Evolutionary conservation across 2,113 vertebrate species (phyloP).

Genomic region (Brachirus orientalis): DNA sequence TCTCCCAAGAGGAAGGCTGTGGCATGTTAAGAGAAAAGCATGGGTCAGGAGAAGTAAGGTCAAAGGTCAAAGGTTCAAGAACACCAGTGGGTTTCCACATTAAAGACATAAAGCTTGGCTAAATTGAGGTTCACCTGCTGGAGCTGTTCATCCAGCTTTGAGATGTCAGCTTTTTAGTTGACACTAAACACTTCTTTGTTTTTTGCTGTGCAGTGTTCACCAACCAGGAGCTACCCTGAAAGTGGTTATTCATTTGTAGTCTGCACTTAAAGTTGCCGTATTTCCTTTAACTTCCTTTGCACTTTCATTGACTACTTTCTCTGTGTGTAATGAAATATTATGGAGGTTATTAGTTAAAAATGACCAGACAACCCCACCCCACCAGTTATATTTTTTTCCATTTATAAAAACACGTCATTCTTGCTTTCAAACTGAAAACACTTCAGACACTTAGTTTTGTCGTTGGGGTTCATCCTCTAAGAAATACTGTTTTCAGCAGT

Average conservation of each 20-base stretch:
- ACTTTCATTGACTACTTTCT: background rate
- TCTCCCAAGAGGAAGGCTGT: constrained; percentile 9
- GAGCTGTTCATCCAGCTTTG: constrained; percentile 12
- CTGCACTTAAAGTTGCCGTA: too few relatives aligned
- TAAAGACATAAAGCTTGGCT: constrained; percentile 32
- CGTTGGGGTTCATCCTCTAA: constrained; percentile 33
- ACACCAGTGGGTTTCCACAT: constrained; percentile 42
- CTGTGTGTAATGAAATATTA: background rate
- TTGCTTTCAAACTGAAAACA: constrained; percentile 4
- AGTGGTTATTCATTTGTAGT: too few relatives aligned
- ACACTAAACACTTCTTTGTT: constrained; percentile 8
- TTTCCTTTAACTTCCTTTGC: constrained; percentile 7
- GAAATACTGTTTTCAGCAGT: constrained; percentile 43
- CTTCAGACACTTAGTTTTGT: constrained; percentile 45
- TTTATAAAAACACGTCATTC: constrained; percentile 4
- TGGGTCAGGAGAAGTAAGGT: constrained; percentile 15
- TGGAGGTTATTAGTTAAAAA: background rate
- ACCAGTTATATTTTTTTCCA: constrained; percentile 17
- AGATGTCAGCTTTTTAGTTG: constrained; percentile 1
- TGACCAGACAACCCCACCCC: background rate
- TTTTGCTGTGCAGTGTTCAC: too few relatives aligned
- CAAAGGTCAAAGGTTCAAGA: constrained; percentile 53
- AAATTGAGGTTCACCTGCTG: constrained; percentile 32
- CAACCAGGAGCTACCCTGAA: too few relatives aligned
- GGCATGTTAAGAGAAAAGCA: constrained; percentile 20